These are phyloP conservation scores for Anas platyrhynchos DNA, from an alignment of 2,113 vertebrate species.

Conservation along the genomic window DNA sequence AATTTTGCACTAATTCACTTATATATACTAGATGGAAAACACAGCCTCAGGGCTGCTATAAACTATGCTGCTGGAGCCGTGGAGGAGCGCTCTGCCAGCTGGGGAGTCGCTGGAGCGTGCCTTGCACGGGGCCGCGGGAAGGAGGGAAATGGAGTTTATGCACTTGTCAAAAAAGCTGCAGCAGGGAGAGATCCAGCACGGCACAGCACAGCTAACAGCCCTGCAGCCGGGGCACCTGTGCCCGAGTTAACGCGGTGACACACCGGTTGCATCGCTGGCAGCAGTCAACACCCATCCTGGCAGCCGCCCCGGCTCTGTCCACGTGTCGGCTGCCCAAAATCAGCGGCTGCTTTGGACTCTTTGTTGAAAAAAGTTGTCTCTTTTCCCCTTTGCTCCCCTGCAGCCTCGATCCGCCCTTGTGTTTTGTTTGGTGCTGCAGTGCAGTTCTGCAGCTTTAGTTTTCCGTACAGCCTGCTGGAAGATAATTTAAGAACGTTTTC, in stretches of 20 bases:
- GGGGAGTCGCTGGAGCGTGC: slow-evolving; percentile 11
- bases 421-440: neutral
- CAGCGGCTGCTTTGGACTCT: neutral
- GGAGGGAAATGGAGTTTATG: neutral
- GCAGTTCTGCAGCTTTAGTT: neutral
- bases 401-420: neutral
- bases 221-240: accelerated
- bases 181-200: neutral
- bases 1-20: slow-evolving; percentile 66
- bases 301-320: accelerated
- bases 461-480: neutral
- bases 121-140: neutral
- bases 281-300: accelerated
- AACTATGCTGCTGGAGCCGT: slow-evolving; percentile 39
- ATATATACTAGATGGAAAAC: slow-evolving; percentile 41
- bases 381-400: neutral
- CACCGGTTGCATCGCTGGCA: accelerated
- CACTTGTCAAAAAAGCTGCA: neutral
- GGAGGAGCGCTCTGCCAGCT: slow-evolving; percentile 8
- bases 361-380: neutral
- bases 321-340: neutral
- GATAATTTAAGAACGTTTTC: slow-evolving; percentile 17
- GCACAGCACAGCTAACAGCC: neutral
- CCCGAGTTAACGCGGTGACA: accelerated
- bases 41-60: slow-evolving; percentile 56